These are phyloP conservation scores for Pedicia rivosa DNA, from an alignment of 2,888 invertebrate genomes.

Conservation along the genomic window DNA sequence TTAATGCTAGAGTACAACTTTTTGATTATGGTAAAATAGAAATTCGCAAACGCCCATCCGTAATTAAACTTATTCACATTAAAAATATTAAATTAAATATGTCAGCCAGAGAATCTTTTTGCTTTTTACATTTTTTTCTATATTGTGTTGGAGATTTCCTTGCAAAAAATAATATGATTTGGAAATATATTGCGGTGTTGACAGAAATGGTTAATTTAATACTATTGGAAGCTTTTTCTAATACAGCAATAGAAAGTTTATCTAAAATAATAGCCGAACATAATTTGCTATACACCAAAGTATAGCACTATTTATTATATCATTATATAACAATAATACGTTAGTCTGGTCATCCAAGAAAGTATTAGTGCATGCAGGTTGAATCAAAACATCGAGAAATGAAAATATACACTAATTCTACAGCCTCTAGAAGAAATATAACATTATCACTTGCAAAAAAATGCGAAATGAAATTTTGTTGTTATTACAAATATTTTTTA, in stretches of 20 bases:
- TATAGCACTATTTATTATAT: no score
- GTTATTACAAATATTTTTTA: no score
- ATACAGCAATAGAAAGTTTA: neutral
- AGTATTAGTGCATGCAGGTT: no score
- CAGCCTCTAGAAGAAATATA: no score
- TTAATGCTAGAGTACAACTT: slow-evolving; percentile 10
- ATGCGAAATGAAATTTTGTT: no score
- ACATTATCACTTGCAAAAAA: no score
- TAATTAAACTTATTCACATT: slow-evolving; percentile 8
- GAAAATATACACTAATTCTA: no score
- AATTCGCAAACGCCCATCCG: slow-evolving; percentile 9
- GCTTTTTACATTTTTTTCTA: slow-evolving; percentile 9
- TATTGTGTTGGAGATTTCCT: slow-evolving; percentile 10
- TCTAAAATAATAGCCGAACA: neutral
- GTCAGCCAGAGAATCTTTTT: slow-evolving; percentile 10
- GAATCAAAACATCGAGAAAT: no score
- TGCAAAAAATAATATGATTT: slow-evolving; percentile 8
- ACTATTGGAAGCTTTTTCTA: neutral
- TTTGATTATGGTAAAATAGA: slow-evolving; percentile 11
- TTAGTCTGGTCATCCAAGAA: no score
- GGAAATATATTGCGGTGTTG: slow-evolving; percentile 6
- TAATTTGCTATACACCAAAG: no score
- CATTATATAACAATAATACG: no score
- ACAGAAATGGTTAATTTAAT: neutral
- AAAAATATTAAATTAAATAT: slow-evolving; percentile 9